Evolutionary conservation across 2,797 vertebrate species (phyloP).

Genomic region (Pelobates cultripes): DNA sequence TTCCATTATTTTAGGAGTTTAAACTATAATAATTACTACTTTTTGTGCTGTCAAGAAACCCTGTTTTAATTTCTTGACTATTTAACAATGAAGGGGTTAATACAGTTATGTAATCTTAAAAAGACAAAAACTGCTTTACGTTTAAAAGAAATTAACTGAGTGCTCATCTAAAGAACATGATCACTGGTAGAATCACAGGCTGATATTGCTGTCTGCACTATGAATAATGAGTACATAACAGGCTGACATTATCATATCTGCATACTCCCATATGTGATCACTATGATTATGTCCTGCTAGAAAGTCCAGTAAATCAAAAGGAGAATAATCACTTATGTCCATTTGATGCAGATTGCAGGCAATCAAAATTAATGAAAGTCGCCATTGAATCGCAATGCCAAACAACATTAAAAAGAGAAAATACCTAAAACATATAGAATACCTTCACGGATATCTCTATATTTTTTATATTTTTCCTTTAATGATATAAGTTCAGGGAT

Average conservation of each 20-base stretch:
- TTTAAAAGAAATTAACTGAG: neutral
- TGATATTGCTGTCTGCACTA: neutral
- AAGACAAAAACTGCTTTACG: neutral
- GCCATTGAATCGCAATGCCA: neutral
- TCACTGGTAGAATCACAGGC: neutral
- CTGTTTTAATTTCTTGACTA: too few relatives aligned
- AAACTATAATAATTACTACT: too few relatives aligned
- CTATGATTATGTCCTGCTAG: neutral
- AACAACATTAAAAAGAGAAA: neutral
- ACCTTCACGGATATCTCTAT: too few relatives aligned
- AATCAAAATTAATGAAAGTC: neutral
- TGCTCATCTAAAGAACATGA: neutral
- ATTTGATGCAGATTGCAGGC: neutral
- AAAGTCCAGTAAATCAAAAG: neutral
- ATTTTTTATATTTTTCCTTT: too few relatives aligned
- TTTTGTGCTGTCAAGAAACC: too few relatives aligned
- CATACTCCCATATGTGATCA: neutral
- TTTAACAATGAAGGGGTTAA: too few relatives aligned
- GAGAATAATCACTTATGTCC: neutral
- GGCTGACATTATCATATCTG: neutral
- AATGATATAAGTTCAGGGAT: too few relatives aligned
- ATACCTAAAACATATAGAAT: neutral
- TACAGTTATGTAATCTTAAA: neutral
- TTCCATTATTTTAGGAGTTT: too few relatives aligned
- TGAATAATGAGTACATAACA: neutral